Base-by-base conservation (phyloP, 2,113 vertebrate species). In the Scomber japonicus region DNA sequence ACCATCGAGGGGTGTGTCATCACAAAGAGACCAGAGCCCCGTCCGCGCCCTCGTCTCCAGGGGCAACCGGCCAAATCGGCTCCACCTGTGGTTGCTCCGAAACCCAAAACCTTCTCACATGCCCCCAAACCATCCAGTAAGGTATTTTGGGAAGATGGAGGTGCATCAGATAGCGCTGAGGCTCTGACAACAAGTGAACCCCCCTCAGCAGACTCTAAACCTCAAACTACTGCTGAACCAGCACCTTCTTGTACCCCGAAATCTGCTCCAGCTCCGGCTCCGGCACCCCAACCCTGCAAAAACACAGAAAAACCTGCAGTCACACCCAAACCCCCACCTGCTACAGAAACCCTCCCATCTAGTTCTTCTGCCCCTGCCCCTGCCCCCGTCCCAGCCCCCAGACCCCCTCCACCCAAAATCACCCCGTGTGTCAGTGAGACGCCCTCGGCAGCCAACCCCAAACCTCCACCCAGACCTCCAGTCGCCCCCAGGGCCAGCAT, bases 341-440 rank as follows among this genome's bases (percentile, higher is more conserved):
- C 24, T 2, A 0, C 59, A 9, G 90, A 91, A 9, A 2, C 68
- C 27, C 12, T 44, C 14, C 21, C 4, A 14, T 24, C 68, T 0
- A 7, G 11, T 2, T 2, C 0, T 56, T 30, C 40, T 5, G 1
- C 19, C 48, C 14, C 49, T 5, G 31, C 30, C 62, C 0, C 78
- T 3, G 46, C 67, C 16, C 91, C 92, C 0, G 95, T 91, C 24
- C 89, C 92, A 0, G 95, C 96, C 6, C 96, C 96, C 0, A 94
- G 97, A 51, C 96, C 97, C 15, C 76, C 95, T 5, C 51, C 95
- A 53, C 93, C 90, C 46, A 96, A 95, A 82, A 94, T 94, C 75
- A 30, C 45, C n/a, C 76, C 93, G 0, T 62, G 73, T 1, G n/a
- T 44, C 44, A 21, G 40, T 0, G 75, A 75, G 12, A 8, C 40